Conservation (phyloP, 2,113 vertebrate genomes). For the Actenoides hombroni region DNA sequence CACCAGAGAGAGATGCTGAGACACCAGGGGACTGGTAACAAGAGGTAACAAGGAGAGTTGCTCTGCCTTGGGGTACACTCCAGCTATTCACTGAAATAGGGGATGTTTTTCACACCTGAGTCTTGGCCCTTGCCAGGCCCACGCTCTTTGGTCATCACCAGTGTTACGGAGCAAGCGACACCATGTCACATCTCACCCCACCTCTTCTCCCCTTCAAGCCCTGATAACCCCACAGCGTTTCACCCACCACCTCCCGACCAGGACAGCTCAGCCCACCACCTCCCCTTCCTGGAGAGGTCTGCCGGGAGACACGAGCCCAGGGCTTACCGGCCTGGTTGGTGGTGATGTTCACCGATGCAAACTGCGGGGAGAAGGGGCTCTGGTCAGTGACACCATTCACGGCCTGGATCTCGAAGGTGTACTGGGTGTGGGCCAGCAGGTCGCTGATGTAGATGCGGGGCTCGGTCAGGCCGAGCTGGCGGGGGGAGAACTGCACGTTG, state of each 20-base stretch:
- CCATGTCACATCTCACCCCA: neutral
- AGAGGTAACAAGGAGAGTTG: neutral
- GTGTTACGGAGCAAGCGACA: accelerated
- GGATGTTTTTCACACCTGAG: neutral
- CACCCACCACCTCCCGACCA: neutral
- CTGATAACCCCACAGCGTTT: neutral
- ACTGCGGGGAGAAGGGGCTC: constrained; percentile 90
- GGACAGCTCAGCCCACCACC: neutral
- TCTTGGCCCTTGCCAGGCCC: neutral
- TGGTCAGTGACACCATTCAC: constrained; percentile 95
- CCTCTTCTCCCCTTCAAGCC: neutral
- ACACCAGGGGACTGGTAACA: neutral
- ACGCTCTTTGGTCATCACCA: neutral
- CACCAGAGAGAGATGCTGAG: accelerated
- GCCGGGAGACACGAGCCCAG: accelerated
- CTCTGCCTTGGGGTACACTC: neutral
- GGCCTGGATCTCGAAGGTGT: constrained; percentile 95
- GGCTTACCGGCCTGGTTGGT: constrained; percentile 95
- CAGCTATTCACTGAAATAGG: neutral
- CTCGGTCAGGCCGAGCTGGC: constrained; percentile 89
- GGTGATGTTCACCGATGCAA: constrained; percentile 92
- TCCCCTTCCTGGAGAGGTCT: neutral
- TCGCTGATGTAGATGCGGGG: constrained; percentile 87
- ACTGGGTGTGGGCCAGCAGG: constrained; percentile 93
- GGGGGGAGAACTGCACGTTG: constrained; percentile 90